Base-by-base conservation (phyloP, 2,888 invertebrate genomes). In the Spialia ferax region DNA sequence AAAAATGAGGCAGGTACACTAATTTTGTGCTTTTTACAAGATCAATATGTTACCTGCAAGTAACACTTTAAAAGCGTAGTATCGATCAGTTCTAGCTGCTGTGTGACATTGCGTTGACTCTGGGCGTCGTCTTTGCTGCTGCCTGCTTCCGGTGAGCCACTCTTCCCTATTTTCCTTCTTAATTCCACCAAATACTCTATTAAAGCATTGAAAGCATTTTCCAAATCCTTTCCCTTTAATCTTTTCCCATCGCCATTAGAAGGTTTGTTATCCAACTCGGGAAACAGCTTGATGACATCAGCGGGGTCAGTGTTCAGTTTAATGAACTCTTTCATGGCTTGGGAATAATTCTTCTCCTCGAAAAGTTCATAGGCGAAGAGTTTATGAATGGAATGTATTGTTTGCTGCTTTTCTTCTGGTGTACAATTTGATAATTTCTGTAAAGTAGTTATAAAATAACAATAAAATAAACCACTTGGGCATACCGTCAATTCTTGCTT, bases 51-150 rank as follows among this genome's bases (percentile, higher is more conserved):
- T 88, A 97, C 98, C 95, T 98, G 97, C 69, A 99, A 94, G 90
- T 99, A 99, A 83, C 99, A 99, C 87, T 99, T 99, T 10, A 99
- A 94, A 61, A 99, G 92, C 0, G 99, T 99, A 0, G 99, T 99
- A 84, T 99, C 99, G 69, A 99, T 99, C 65, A 99, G 97, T 86
- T 99, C 98, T 69, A 99, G 68, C 70, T 89, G 90, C 69, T 93
- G 89, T 18, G 84, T 75, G 0, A 88, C 79, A 67, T 87, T 91
- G 66, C 89, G 85, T 69, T 86, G 87, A 55, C 78, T 79, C 2
- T 75, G 75, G 0, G 70, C 26, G 5, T 75, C 76, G 74, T 76
- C 77, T 15, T 72, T 83, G 69, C 79, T 79, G 0, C 74, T 69
- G 23, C 76, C 73, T 1, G 72, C 71, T 70, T 91, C 88, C 0